Evolutionary conservation across 2,888 invertebrate genomes (phyloP), one percentile per base, ranked within the genome.

Genomic region (Unio delphinus): DNA sequence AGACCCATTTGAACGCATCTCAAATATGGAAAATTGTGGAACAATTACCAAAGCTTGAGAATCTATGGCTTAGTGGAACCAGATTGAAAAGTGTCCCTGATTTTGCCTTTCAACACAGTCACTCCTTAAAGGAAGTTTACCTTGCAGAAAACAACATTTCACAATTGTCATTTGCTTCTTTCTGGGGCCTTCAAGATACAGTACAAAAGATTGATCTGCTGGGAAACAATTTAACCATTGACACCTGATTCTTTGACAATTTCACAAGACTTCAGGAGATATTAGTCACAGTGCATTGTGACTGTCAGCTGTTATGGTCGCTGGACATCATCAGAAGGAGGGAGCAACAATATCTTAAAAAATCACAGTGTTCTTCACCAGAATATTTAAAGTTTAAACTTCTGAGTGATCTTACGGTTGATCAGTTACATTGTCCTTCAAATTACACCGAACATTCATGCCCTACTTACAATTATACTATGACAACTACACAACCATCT

Each of bases 281-380:
- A 15, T 63, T 95, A 86, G 92, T 96, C 89, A 95, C 94, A 11
- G 91, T 96, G 82, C 92, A 93, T 68, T 96, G 96, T 86, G 94
- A 96, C 87, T 96, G 96, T 86, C 93, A 94, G 56, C 89, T 96
- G 1, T 92, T 94, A 58, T 96, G 96, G 95, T 91, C 96, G 0
- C 92, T 94, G 17, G 93, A 78, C 4, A 70, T 75, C 64, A 71
- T 76, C n/a, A 28, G n/a, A 56, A 63, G 70, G 34, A 71, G 65
- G 28, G 69, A 60, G 15, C 20, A 20, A 57, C 45, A 45, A 15
- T 3, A 11, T 45, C 11, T 11, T 11, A 15, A 45, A 45, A 23
- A 23, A 23, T 23, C 23, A 23, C 3, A 45, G 2, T 45, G 45
- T 15, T 45, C 45, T 45, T 45, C 45, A 45, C 45, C 45, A 45